phyloP scores from a whole-genome alignment of 2,113 vertebrate species.

The Merops nubicus region DNA sequence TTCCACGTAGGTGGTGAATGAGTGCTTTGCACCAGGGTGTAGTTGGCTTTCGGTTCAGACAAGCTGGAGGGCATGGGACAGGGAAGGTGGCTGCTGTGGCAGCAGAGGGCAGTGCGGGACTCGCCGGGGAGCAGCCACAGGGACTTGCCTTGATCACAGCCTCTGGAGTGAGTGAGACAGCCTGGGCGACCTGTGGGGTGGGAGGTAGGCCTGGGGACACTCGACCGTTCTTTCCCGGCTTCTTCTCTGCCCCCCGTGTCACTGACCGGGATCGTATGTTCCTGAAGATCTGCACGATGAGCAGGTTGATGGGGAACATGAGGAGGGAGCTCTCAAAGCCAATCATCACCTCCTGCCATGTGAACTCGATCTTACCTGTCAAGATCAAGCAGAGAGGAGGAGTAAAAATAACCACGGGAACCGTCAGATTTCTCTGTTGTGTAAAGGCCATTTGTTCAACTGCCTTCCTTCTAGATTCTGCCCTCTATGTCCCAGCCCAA shows the following conservation, averaged over 20 bases:
- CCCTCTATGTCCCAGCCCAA: background rate
- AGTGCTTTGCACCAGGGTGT: background rate
- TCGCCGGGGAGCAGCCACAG: background rate
- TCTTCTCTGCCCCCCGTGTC: constrained; percentile 50
- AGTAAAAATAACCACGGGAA: background rate
- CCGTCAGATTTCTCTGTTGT: background rate
- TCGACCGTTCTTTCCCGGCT: constrained; percentile 70
- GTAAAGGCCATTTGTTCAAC: background rate
- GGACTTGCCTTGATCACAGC: constrained; percentile 85
- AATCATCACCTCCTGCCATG: constrained; percentile 95
- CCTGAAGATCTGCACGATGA: constrained; percentile 95
- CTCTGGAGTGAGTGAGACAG: constrained; percentile 81
- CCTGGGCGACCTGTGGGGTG: constrained; percentile 60
- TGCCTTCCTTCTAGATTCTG: background rate
- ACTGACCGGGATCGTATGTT: constrained; percentile 74
- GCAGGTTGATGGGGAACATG: constrained; percentile 95
- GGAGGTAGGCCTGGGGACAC: constrained; percentile 68
- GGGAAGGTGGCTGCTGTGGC: background rate
- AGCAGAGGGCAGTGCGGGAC: constrained; percentile 38
- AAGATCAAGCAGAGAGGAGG: background rate
- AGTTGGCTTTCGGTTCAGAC: background rate
- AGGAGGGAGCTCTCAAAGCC: constrained; percentile 93
- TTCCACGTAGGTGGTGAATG: background rate
- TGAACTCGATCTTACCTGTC: constrained; percentile 91
- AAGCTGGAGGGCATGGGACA: background rate